Percentiles rank a stretch among this genome's conserved stretches.
phyloP scores from a whole-genome alignment of 2,797 vertebrate species.

The Buphagus erythrorhynchus region DNA sequence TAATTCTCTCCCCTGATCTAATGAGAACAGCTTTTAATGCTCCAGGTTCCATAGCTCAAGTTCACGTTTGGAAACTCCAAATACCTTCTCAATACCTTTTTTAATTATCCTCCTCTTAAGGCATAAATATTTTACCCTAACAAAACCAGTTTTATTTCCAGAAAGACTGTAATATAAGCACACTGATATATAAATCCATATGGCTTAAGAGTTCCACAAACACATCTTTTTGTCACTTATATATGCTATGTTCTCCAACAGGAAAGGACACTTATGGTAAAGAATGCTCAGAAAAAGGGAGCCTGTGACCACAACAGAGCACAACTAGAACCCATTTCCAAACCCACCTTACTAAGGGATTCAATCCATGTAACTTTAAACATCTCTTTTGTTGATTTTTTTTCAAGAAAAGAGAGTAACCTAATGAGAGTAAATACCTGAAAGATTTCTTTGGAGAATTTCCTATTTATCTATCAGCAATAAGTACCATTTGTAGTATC shows the following conservation, averaged over 20 bases:
- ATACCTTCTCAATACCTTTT: neutral
- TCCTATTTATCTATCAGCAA: neutral
- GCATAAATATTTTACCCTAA: neutral
- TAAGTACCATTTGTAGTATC: neutral
- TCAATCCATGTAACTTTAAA: neutral
- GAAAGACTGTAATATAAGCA: neutral
- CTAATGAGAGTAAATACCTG: neutral
- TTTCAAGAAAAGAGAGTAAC: neutral
- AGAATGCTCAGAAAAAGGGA: neutral
- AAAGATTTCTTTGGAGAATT: neutral
- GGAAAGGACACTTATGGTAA: neutral
- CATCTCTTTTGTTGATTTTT: neutral
- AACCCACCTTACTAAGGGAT: neutral
- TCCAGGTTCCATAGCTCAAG: rapidly evolving
- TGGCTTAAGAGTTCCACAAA: neutral
- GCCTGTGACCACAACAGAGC: neutral
- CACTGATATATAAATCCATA: rapidly evolving
- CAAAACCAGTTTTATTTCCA: neutral
- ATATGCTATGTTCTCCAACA: neutral
- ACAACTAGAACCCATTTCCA: neutral
- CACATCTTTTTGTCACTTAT: neutral
- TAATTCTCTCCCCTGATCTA: neutral
- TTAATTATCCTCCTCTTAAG: neutral
- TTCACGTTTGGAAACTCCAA: neutral
- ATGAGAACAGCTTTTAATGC: neutral